phyloP scores from a whole-genome alignment of 2,888 invertebrate species.

The Hirtodrosophila trivittata region DNA sequence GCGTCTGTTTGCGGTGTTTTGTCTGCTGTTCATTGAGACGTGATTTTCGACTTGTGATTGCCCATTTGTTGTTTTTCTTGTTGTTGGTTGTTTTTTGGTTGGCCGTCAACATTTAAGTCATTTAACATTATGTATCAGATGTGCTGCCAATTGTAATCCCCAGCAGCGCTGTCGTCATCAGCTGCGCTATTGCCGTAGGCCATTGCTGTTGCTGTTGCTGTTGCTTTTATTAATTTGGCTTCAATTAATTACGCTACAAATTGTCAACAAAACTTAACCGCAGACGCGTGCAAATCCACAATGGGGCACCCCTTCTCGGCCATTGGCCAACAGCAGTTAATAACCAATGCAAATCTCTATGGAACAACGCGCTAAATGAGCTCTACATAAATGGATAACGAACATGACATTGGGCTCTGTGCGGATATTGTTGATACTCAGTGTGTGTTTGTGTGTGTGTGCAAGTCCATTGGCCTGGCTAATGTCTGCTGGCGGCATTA shows the following conservation, averaged over 20 bases:
- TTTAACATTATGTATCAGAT: constrained; percentile 71
- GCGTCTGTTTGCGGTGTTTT: constrained; percentile 36
- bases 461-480: constrained; percentile 29
- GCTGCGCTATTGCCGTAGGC: constrained; percentile 17
- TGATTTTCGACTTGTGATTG: constrained; percentile 65
- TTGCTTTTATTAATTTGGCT: constrained; percentile 68
- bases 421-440: no score
- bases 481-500: constrained; percentile 72
- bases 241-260: constrained; percentile 76
- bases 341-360: constrained; percentile 71
- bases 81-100: constrained; percentile 14
- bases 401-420: constrained; percentile 61
- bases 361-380: constrained; percentile 39
- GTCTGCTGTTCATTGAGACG: constrained; percentile 63
- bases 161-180: constrained; percentile 62
- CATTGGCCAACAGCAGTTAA: constrained; percentile 55
- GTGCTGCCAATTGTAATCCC: constrained; percentile 70
- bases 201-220: constrained; percentile 30
- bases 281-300: constrained; percentile 38
- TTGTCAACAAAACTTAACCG: constrained; percentile 71
- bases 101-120: constrained; percentile 73
- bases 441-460: constrained; percentile 12
- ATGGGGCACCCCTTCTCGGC: not conserved
- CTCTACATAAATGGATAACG: constrained; percentile 45
- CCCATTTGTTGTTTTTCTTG: constrained; percentile 32